Evolutionary conservation across 2,888 invertebrate species (phyloP).

Genomic region (Stenotaenia linearis): DNA sequence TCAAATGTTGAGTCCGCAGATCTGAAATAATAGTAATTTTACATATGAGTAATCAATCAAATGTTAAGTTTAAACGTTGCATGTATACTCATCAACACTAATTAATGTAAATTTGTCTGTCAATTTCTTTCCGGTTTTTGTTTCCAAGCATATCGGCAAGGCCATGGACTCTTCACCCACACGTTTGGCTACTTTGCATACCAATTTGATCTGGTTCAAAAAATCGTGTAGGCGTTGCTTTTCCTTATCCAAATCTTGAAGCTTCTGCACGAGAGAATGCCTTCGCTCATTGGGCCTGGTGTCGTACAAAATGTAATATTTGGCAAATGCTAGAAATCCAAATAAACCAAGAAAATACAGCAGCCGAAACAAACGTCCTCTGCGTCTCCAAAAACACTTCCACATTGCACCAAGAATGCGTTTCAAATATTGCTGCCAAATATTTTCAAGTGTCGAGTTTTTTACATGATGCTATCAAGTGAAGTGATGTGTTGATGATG

Average conservation of each 20-base stretch:
- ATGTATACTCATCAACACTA: background rate
- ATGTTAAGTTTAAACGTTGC: background rate
- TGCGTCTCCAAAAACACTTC: background rate
- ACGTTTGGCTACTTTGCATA: background rate
- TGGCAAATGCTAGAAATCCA: background rate
- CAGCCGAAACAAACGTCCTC: background rate
- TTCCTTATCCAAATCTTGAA: background rate
- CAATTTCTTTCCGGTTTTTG: background rate
- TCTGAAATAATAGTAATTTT: background rate
- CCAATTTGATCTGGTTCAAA: background rate
- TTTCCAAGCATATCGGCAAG: conserved; percentile 3
- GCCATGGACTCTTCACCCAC: background rate
- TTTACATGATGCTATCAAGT: too few relatives aligned
- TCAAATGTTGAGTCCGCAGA: background rate
- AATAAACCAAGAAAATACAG: background rate
- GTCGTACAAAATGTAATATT: background rate
- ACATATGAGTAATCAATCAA: background rate
- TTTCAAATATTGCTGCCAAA: too few relatives aligned
- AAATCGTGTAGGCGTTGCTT: background rate
- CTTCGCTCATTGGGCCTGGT: background rate
- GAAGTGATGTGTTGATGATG: too few relatives aligned
- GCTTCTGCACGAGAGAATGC: background rate
- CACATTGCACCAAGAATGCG: background rate
- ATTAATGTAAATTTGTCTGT: background rate
- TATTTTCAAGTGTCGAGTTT: too few relatives aligned